Conservation (phyloP, 2,113 vertebrate genomes). For the Cephalopholis sonnerati region DNA sequence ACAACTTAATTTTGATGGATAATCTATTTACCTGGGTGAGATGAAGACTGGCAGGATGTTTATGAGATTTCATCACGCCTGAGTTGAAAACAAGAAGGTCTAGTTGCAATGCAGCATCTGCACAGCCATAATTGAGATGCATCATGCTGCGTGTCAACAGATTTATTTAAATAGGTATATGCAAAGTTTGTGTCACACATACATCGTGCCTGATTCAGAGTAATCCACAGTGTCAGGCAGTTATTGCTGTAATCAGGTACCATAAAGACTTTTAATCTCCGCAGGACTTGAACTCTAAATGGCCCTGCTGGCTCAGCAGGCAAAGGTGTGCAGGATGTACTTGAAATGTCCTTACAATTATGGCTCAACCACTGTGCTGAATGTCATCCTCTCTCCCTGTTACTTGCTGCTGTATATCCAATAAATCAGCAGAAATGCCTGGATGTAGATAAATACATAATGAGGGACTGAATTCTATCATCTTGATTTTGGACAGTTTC, state of each 20-base stretch:
- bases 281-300: conserved; percentile 22
- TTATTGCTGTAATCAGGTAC: conserved; percentile 24
- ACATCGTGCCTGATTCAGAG: not conserved
- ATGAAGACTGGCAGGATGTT: conserved; percentile 47
- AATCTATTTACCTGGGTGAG: conserved; percentile 52
- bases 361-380: conserved; percentile 6
- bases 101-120: conserved; percentile 43
- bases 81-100: conserved; percentile 4
- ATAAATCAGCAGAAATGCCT: not conserved
- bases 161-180: not conserved
- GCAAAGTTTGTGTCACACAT: not conserved
- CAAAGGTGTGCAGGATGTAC: not conserved
- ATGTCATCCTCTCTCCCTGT: not conserved
- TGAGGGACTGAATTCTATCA: not conserved
- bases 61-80: conserved; percentile 36
- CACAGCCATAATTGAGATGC: conserved; percentile 28
- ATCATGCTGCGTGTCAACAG: conserved; percentile 20
- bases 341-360: conserved; percentile 41
- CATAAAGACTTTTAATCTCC: conserved; percentile 41
- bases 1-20: conserved; percentile 14
- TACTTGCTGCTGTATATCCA: not conserved
- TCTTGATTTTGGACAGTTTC: not conserved
- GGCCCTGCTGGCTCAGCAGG: conserved; percentile 30
- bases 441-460: not conserved
- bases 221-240: conserved; percentile 23